Percentiles rank a stretch among this genome's conserved stretches.
These are phyloP conservation scores for Apogon hyalosoma DNA, from an alignment of 2,797 vertebrate species.

Conservation along the genomic window DNA sequence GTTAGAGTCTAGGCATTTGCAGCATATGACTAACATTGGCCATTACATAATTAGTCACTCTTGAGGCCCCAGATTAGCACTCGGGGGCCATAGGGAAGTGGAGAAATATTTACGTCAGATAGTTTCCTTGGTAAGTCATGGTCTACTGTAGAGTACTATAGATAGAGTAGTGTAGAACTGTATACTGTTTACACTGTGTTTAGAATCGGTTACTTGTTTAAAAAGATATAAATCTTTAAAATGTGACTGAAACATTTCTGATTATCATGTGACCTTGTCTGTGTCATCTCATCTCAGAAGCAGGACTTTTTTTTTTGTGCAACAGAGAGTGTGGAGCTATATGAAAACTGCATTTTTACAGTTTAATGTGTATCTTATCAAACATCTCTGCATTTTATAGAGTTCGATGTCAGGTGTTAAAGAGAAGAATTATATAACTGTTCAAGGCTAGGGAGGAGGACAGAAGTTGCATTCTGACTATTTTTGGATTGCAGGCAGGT, in stretches of 20 bases:
- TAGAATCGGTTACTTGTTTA: neutral
- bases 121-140: conserved; percentile 47
- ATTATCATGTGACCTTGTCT: neutral
- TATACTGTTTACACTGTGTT: conserved; percentile 2
- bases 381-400: conserved; percentile 21
- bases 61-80: conserved; percentile 31
- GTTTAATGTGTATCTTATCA: neutral
- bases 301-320: neutral
- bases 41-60: conserved; percentile 47
- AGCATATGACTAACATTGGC: conserved; percentile 39
- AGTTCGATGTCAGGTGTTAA: conserved; percentile 36
- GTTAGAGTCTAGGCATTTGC: conserved; percentile 28
- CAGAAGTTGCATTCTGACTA: conserved; percentile 58
- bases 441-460: conserved; percentile 43
- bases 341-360: neutral
- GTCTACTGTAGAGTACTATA: neutral
- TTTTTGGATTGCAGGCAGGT: conserved; percentile 71
- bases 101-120: conserved; percentile 34
- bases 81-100: neutral
- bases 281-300: neutral
- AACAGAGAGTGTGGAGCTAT: neutral
- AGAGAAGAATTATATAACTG: conserved; percentile 53
- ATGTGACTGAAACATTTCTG: neutral
- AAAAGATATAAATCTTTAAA: neutral
- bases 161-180: conserved; percentile 11